phyloP scores from a whole-genome alignment of 53 echinoderm and acorn worm genomes.

The Stichopus horrens region DNA sequence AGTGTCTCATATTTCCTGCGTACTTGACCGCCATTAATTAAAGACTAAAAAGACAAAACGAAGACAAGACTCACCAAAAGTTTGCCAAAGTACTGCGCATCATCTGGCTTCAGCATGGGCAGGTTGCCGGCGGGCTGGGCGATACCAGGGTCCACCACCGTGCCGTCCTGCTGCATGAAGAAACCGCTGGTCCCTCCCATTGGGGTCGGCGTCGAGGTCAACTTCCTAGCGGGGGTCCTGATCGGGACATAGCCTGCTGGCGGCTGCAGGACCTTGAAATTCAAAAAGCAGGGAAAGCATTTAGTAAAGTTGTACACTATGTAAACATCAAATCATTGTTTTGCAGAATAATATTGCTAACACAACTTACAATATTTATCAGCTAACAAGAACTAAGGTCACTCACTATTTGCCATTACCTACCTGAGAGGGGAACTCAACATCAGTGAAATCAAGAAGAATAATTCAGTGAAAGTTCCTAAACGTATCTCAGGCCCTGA shows the following conservation, averaged over 20 bases:
- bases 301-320: no score
- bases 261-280: constrained; percentile 68
- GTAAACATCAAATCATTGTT: no score
- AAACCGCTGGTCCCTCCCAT: constrained; percentile 87
- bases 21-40: not conserved
- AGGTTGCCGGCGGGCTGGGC: constrained; percentile 96
- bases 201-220: constrained; percentile 93
- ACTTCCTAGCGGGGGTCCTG: constrained; percentile 95
- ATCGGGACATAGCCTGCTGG: constrained; percentile 99
- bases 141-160: constrained; percentile 72
- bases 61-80: constrained; percentile 73
- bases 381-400: no score
- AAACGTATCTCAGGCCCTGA: no score
- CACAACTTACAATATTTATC: no score
- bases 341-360: no score
- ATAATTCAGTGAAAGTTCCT: no score
- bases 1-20: not conserved
- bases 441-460: no score
- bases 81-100: constrained; percentile 99
- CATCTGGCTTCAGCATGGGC: constrained; percentile 95
- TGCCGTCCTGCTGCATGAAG: constrained; percentile 90
- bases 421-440: no score
- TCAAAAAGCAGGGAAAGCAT: not conserved
- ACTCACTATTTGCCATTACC: no score
- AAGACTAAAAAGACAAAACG: not conserved